A percentile compares a stretch with the other conserved stretches of the same genome.
phyloP scores from a whole-genome alignment of 2,797 vertebrate genomes.

The Neomorphus geoffroyi region DNA sequence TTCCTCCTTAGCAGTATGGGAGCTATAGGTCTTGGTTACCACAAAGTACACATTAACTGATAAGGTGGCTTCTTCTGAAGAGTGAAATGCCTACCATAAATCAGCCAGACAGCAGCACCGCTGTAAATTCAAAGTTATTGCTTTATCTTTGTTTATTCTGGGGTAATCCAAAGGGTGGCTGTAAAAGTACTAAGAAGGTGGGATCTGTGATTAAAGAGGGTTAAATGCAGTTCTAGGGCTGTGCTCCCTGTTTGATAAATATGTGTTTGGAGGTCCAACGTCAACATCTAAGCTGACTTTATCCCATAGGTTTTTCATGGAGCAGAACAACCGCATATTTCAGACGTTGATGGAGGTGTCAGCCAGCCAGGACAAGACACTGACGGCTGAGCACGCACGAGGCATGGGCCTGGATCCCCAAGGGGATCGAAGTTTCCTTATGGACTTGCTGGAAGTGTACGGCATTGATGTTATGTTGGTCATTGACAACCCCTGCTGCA shows the following conservation, averaged over 20 bases:
- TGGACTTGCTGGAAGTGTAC: constrained; percentile 94
- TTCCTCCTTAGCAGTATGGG: neutral
- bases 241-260: neutral
- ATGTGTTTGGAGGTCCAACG: neutral
- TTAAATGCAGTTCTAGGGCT: neutral
- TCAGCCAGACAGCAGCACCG: neutral
- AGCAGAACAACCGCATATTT: constrained; percentile 98
- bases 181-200: neutral
- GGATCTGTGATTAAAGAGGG: neutral
- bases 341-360: constrained; percentile 94
- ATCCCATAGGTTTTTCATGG: constrained; percentile 92
- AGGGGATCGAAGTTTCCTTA: constrained; percentile 91
- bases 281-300: neutral
- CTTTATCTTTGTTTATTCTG: neutral
- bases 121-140: neutral
- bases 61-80: neutral
- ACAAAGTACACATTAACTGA: neutral
- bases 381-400: constrained; percentile 91
- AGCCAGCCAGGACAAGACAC: constrained; percentile 88
- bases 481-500: constrained; percentile 96
- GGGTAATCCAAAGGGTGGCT: neutral
- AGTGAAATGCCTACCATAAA: neutral
- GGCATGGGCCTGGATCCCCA: constrained; percentile 98
- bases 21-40: neutral
- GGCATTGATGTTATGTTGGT: constrained; percentile 93